Percentiles rank a stretch among this genome's conserved stretches.
Conservation (phyloP, 2,113 vertebrate species). For the Pseudopipra pipra region DNA sequence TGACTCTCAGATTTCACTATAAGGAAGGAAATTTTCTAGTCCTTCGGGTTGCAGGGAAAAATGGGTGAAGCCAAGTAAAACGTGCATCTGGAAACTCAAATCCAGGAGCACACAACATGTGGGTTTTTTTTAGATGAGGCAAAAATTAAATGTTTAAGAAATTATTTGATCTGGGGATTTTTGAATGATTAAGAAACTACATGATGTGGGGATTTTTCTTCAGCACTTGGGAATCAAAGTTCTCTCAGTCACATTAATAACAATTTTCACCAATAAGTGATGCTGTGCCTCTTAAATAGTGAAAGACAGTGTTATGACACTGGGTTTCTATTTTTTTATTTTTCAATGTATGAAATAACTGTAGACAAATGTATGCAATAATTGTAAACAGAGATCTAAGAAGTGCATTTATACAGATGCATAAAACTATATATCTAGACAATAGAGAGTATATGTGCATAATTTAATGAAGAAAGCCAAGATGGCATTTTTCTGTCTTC, state of each 20-base stretch:
- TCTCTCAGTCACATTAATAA: not conserved
- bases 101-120: not conserved
- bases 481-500: not conserved
- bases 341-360: not conserved
- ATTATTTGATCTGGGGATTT: not conserved
- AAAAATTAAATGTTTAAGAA: not conserved
- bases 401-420: not conserved
- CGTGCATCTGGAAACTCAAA: not conserved
- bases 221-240: not conserved
- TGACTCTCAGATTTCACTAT: not conserved
- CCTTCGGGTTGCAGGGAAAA: not conserved
- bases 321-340: not conserved
- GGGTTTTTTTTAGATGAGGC: not conserved
- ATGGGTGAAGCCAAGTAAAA: not conserved
- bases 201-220: not conserved
- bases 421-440: not conserved
- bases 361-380: not conserved
- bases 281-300: not conserved
- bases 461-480: not conserved
- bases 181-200: not conserved
- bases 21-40: not conserved
- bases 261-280: not conserved
- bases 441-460: not conserved
- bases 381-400: not conserved
- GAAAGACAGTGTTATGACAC: not conserved